Evolutionary conservation across 2,888 invertebrate genomes (phyloP), one percentile per base, ranked within the genome.

Genomic region (Cordylochernes scorpioides): DNA sequence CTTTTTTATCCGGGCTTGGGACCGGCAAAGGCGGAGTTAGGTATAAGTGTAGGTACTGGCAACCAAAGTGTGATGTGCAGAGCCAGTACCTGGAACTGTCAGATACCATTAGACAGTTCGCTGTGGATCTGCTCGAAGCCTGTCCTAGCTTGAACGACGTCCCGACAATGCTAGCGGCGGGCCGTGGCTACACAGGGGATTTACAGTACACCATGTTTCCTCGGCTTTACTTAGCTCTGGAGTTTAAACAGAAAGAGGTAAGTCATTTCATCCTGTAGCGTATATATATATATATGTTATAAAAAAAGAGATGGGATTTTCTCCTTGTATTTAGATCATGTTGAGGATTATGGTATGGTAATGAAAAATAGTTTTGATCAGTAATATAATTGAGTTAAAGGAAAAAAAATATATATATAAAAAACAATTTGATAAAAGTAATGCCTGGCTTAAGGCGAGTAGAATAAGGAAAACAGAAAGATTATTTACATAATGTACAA

Each of bases 81-180:
- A 25, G 8, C 7, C 12, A 13, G 10, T 72, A 71, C 49, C 50
- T 57, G 16, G 58, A 60, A 32, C 51, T 71, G 15, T 58, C 63
- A 2, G 52, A 59, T 26, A 44, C 49, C 12, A 37, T 44, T 1
- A 33, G 44, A 43, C 46, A 49, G 35, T 58, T 59, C 40, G 52
- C 58, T n/a, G 53, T 53, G 25, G 51, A 54, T 32, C 33, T 59
- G 30, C 48, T 59, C 44, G 53, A 54, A 16, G 61, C 66, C 39
- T 69, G 71, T 44, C 62, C 69, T 15, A 67, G 64, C n/a, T 63
- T 67, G 1, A 62, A 62, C 39, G 72, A 72, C 49, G 66, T 70
- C 32, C 67, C 70, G 47, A 50, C 63, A 4, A 55, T 72, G 21
- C 51, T 72, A 24, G 61, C 60, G 30, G 65, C 65, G 42, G 55